Evolutionary conservation across 2,888 invertebrate species (phyloP), one percentile per base, ranked within the genome.

Genomic region (Acanthosepion esculentum): DNA sequence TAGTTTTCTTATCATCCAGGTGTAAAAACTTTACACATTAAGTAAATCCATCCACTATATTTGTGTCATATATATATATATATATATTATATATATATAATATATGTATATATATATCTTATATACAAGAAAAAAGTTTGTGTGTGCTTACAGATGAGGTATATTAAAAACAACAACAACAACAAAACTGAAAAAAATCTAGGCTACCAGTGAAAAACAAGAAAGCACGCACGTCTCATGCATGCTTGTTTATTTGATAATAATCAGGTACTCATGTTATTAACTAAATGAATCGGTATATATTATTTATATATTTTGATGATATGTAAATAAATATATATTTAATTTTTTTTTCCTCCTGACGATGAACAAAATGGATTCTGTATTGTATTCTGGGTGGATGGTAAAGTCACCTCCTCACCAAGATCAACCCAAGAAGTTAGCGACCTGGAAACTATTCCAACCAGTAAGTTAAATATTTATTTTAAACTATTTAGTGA

Each of bases 361-460:
- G 18, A 48, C 53, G 29, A 96, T 96, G 96, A 96, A 96, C 95
- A 95, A 95, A 94, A 95, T 96, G 94, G 96, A 95, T 94, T 96
- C 96, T 95, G 96, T 96, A 55, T 96, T 96, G 91, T 96, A 96
- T 95, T 96, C 96, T 98, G 99, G 99, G 95, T 99, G 99, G 99
- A 98, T 99, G 96, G 99, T 98, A 95, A 99, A 99, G 98, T 99
- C 99, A 95, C 99, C 99, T 96, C 99, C 99, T 95, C 98, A 98
- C 95, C 59, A 64, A 55, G 94, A 64, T 64, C 94, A 99, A 99
- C 98, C 98, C 98, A 95, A 96, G 96, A 95, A 96, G 95, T 95
- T 96, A 94, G 96, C 96, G 18, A 96, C 97, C 12, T 96, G 97
- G 96, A 96, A 96, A 95, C 96, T 97, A 94, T 99, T 99, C 98